Conservation (phyloP, 2,113 vertebrate species). For the Chaetops frenatus region DNA sequence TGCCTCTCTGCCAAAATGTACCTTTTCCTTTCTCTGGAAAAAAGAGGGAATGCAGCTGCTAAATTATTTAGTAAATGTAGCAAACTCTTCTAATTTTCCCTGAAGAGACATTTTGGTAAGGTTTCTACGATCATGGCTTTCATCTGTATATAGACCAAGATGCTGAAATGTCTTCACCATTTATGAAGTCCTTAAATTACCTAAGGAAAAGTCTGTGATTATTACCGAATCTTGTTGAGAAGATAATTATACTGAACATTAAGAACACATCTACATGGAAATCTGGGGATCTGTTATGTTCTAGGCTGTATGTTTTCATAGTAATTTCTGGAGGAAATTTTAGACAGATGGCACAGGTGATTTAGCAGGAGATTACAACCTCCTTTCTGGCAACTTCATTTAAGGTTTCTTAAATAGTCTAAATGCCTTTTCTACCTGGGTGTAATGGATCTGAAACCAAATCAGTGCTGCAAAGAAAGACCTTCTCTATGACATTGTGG, state of each 20-base stretch:
- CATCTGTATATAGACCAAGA: neutral
- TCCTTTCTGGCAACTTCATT: neutral
- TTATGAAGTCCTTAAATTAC: constrained; percentile 23
- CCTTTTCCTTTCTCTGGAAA: neutral
- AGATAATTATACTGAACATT: constrained; percentile 32
- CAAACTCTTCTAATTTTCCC: neutral
- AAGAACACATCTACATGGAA: constrained; percentile 40
- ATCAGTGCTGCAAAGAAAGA: neutral
- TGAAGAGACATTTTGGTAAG: neutral
- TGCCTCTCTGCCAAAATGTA: neutral
- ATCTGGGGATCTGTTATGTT: constrained; percentile 12
- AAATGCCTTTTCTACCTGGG: neutral
- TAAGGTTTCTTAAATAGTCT: constrained; percentile 1
- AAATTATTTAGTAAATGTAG: neutral
- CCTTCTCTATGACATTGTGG: neutral
- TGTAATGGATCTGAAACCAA: constrained; percentile 17
- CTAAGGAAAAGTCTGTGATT: neutral
- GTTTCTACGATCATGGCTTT: neutral
- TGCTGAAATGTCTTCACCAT: neutral
- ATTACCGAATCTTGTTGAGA: neutral
- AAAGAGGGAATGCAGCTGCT: neutral
- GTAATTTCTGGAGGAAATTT: constrained; percentile 35
- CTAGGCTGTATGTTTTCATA: constrained; percentile 16
- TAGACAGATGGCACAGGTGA: constrained; percentile 38
- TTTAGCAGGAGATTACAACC: constrained; percentile 29